A percentile compares a stretch with the other conserved stretches of the same genome.
Evolutionary conservation across 2,113 vertebrate species (phyloP).

Genomic region (Pyxicephalus adspersus): DNA sequence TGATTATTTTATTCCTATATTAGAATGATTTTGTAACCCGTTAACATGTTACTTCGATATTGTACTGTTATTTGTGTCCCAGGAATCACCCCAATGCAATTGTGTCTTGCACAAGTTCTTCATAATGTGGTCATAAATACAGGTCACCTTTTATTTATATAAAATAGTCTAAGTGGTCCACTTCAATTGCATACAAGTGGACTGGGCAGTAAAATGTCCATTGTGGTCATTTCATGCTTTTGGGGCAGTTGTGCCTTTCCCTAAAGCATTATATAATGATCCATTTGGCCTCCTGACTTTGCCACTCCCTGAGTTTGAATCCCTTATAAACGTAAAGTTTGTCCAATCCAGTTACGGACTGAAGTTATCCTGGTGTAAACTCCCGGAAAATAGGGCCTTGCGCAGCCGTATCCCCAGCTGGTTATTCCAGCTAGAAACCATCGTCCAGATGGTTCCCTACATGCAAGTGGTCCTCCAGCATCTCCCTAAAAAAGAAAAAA

Average conservation of each 20-base stretch:
- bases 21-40: background rate
- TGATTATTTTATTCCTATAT: background rate
- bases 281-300: background rate
- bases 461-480: slow-evolving; percentile 91
- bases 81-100: background rate
- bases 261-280: background rate
- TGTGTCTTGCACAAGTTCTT: background rate
- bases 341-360: slow-evolving; percentile 84
- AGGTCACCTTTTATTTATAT: slow-evolving; percentile 68
- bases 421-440: slow-evolving; percentile 96
- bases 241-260: background rate
- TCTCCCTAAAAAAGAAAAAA: slow-evolving; percentile 80
- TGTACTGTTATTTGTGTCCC: background rate
- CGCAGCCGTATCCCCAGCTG: slow-evolving; percentile 95
- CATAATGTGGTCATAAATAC: slow-evolving; percentile 25
- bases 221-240: background rate
- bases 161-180: slow-evolving; percentile 48
- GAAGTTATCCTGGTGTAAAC: slow-evolving; percentile 89
- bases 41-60: background rate
- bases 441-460: slow-evolving; percentile 79
- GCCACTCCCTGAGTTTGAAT: slow-evolving; percentile 54
- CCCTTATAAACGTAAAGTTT: slow-evolving; percentile 77
- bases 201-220: slow-evolving; percentile 15
- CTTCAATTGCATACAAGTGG: slow-evolving; percentile 41
- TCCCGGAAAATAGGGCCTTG: slow-evolving; percentile 83